phyloP scores from a whole-genome alignment of 2,797 vertebrate genomes.

The Yasuhikotakia modesta region DNA sequence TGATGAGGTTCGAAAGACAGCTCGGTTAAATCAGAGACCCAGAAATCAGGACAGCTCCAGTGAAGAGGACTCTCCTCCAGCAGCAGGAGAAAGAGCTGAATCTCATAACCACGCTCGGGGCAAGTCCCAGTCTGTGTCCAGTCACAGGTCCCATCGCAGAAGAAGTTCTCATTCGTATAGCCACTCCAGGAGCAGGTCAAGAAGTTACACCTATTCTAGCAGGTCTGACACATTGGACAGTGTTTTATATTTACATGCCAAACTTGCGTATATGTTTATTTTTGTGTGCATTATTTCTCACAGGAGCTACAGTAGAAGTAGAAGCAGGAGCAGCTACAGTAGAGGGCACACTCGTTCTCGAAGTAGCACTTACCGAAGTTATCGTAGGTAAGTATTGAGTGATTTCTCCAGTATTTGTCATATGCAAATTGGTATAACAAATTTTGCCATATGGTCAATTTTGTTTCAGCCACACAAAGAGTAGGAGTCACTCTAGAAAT shows the following conservation, averaged over 20 bases:
- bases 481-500: constrained; percentile 89
- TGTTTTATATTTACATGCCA: neutral
- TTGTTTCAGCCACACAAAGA: constrained; percentile 79
- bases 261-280: neutral
- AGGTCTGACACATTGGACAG: constrained; percentile 72
- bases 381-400: constrained; percentile 71
- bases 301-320: constrained; percentile 89
- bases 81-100: constrained; percentile 73
- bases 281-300: constrained; percentile 52
- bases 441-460: neutral
- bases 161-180: constrained; percentile 83
- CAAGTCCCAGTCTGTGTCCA: constrained; percentile 85
- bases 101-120: constrained; percentile 81
- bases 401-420: neutral
- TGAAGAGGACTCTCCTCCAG: constrained; percentile 83
- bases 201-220: constrained; percentile 87
- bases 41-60: constrained; percentile 95
- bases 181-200: constrained; percentile 85
- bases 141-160: constrained; percentile 79
- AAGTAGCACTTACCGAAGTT: constrained; percentile 89
- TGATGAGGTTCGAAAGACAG: constrained; percentile 96
- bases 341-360: constrained; percentile 81
- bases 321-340: constrained; percentile 82
- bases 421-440: neutral
- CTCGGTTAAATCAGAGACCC: constrained; percentile 90